A percentile compares a stretch with the other conserved stretches of the same genome.
These are phyloP conservation scores for Channallabes apus DNA, from an alignment of 2,797 vertebrate genomes.

Conservation along the genomic window DNA sequence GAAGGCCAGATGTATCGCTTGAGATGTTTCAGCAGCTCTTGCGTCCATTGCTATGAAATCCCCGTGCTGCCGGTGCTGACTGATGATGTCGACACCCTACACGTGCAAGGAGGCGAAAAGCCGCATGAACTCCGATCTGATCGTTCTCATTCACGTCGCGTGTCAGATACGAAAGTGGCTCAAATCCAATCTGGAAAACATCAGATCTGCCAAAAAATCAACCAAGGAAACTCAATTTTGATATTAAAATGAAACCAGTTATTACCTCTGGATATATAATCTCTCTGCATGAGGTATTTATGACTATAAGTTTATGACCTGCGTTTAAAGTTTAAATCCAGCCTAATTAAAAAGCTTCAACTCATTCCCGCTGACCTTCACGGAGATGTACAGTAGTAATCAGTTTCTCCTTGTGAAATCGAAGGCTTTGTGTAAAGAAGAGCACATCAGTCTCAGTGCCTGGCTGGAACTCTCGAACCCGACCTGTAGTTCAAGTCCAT, in stretches of 20 bases:
- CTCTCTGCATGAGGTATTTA: not conserved
- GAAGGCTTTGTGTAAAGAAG: not conserved
- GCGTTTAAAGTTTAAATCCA: no score
- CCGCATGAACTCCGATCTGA: no score
- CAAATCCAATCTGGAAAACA: no score
- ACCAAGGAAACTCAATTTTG: not conserved
- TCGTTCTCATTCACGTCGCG: no score
- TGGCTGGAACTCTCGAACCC: slow-evolving; percentile 25
- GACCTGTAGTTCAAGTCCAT: slow-evolving; percentile 50
- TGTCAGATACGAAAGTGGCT: no score
- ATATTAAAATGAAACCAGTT: slow-evolving; percentile 4
- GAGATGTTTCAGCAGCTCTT: no score
- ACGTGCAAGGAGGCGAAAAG: no score
- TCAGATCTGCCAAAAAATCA: no score
- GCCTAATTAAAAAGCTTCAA: not conserved
- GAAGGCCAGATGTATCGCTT: no score
- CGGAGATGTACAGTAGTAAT: not conserved
- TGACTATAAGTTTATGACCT: not conserved
- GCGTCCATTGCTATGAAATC: no score
- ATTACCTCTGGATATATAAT: not conserved
- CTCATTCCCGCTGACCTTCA: not conserved
- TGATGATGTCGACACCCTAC: no score
- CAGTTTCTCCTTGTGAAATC: not conserved
- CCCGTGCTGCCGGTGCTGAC: no score
- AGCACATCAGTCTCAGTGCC: not conserved